Percentiles rank a stretch among this genome's conserved stretches.
Evolutionary conservation across 2,888 invertebrate species (phyloP).

Genomic region (Artemia sinica): DNA sequence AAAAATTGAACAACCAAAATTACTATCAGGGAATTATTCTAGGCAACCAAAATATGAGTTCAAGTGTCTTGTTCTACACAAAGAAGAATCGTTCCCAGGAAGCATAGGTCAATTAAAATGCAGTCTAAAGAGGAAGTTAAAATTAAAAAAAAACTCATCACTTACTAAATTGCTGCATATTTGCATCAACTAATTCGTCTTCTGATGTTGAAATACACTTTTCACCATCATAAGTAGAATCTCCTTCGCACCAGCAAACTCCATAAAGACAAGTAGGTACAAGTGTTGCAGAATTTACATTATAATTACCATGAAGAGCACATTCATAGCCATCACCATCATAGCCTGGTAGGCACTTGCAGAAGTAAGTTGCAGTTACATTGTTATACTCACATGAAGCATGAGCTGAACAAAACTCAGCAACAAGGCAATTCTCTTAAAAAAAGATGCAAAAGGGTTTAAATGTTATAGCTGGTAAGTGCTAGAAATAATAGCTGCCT

Average conservation of each 20-base stretch:
- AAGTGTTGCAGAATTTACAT: slow-evolving; percentile 12
- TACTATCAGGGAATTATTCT: too few relatives aligned
- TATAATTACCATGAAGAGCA: slow-evolving; percentile 16
- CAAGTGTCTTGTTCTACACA: too few relatives aligned
- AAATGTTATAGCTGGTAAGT: too few relatives aligned
- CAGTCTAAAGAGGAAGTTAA: not conserved
- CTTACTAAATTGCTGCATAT: too few relatives aligned
- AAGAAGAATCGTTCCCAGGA: too few relatives aligned
- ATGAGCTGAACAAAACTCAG: slow-evolving; percentile 41
- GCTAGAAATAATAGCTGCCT: too few relatives aligned
- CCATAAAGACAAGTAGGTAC: slow-evolving; percentile 34
- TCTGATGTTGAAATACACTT: slow-evolving; percentile 28
- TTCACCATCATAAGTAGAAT: slow-evolving; percentile 36
- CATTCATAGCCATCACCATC: slow-evolving; percentile 49
- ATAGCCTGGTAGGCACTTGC: slow-evolving; percentile 49
- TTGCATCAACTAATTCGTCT: slow-evolving; percentile 27
- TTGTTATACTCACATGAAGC: slow-evolving; percentile 36
- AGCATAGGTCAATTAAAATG: too few relatives aligned
- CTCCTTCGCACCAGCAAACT: slow-evolving; percentile 43
- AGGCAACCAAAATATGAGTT: too few relatives aligned
- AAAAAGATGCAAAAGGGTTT: not conserved
- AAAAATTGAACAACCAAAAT: too few relatives aligned
- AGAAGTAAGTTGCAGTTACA: slow-evolving; percentile 30
- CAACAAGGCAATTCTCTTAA: slow-evolving; percentile 37
- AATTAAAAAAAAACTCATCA: not conserved